These are phyloP conservation scores for Agonopterix heracliana DNA, from an alignment of 2,888 invertebrate species.

Conservation along the genomic window DNA sequence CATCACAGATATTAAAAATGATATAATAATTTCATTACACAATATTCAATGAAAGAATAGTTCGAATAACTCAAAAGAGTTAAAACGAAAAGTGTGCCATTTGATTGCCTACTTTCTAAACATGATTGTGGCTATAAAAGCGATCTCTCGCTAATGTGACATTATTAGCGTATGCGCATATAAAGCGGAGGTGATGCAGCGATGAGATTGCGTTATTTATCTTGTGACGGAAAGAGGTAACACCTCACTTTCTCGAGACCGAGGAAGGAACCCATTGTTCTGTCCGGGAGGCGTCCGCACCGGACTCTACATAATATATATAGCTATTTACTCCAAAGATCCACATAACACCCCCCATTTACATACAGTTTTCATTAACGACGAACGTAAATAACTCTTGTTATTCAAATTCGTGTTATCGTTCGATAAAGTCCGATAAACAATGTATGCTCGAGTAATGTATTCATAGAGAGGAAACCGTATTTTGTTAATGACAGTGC, in stretches of 20 bases:
- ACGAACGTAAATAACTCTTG: conserved; percentile 24
- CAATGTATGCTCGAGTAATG: conserved; percentile 26
- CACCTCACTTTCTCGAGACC: conserved; percentile 31
- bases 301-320: conserved; percentile 23
- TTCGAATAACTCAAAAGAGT: conserved; percentile 1
- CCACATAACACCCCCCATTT: conserved; percentile 34
- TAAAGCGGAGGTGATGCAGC: conserved; percentile 28
- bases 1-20: not conserved
- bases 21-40: conserved; percentile 3
- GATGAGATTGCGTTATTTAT: conserved; percentile 46
- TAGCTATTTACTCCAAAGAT: conserved; percentile 18
- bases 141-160: conserved; percentile 9
- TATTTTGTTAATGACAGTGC: conserved; percentile 47
- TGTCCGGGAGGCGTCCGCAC: conserved; percentile 35
- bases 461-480: conserved; percentile 31
- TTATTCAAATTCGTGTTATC: conserved; percentile 32
- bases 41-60: not conserved
- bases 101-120: conserved; percentile 16
- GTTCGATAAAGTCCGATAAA: conserved; percentile 26
- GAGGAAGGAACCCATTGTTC: conserved; percentile 50
- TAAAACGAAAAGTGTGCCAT: not conserved
- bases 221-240: conserved; percentile 33
- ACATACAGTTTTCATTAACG: conserved; percentile 44
- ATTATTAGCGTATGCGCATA: conserved; percentile 40
- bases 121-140: conserved; percentile 2